These are phyloP conservation scores for Coregonus clupeaformis DNA, from an alignment of 2,113 vertebrate species.

Conservation along the genomic window DNA sequence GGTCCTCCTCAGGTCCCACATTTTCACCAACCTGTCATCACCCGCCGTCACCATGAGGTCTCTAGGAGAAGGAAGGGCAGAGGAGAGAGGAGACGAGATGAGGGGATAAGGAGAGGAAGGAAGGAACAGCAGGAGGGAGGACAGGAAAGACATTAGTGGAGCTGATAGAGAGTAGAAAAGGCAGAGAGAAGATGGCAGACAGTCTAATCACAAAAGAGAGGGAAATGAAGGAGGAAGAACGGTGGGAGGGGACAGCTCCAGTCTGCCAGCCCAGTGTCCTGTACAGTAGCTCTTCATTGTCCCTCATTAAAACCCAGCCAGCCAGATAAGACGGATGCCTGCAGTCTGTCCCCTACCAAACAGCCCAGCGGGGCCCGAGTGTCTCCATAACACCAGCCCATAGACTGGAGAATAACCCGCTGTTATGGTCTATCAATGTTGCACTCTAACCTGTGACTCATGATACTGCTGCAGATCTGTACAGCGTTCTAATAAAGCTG, in stretches of 20 bases:
- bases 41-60: slow-evolving; percentile 86
- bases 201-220: not conserved
- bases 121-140: not conserved
- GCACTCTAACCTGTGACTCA: not conserved
- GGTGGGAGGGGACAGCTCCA: not conserved
- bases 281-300: not conserved
- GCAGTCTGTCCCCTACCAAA: slow-evolving; percentile 10
- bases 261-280: not conserved
- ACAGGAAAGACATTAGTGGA: not conserved
- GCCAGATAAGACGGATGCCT: slow-evolving; percentile 12
- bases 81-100: not conserved
- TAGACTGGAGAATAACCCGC: not conserved
- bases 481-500: not conserved
- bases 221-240: not conserved
- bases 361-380: not conserved
- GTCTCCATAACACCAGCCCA: not conserved
- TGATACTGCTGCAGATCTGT: not conserved
- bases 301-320: slow-evolving; percentile 38
- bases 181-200: not conserved
- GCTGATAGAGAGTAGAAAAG: not conserved
- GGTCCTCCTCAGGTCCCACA: slow-evolving; percentile 87
- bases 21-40: slow-evolving; percentile 88
- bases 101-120: slow-evolving; percentile 6
- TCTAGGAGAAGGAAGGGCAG: slow-evolving; percentile 56
- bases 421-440: not conserved